Conservation (phyloP, 1,140 invertebrate genomes). For the Microplitis demolitor region DNA sequence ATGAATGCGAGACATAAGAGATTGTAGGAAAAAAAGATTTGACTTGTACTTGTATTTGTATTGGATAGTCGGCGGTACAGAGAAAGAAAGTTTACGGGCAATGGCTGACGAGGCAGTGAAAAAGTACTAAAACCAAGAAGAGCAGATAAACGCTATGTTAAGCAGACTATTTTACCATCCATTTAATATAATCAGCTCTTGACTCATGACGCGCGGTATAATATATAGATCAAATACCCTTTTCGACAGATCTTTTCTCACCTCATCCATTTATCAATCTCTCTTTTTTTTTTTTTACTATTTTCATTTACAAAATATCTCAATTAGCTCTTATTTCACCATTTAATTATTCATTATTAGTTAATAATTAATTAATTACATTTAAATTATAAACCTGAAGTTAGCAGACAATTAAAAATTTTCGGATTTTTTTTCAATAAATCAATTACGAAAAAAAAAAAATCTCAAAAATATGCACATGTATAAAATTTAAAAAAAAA, state of each 20-base stretch:
- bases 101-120: constrained; percentile 62
- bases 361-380: too few relatives aligned
- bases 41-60: constrained; percentile 10
- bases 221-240: constrained; percentile 13
- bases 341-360: too few relatives aligned
- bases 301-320: background rate
- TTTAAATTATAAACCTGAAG: too few relatives aligned
- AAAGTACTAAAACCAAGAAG: constrained; percentile 61
- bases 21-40: too few relatives aligned
- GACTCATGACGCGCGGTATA: constrained; percentile 26
- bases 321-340: background rate
- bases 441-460: too few relatives aligned
- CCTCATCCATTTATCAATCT: background rate
- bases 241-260: constrained; percentile 15
- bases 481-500: too few relatives aligned
- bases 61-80: constrained; percentile 34
- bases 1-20: constrained; percentile 17
- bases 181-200: constrained; percentile 61
- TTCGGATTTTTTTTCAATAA: too few relatives aligned
- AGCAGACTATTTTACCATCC: constrained; percentile 60
- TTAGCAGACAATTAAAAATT: too few relatives aligned
- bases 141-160: constrained; percentile 62
- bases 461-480: too few relatives aligned
- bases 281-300: background rate
- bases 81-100: constrained; percentile 52